A percentile compares a stretch with the other conserved stretches of the same genome.
Evolutionary conservation across 2,113 vertebrate genomes (phyloP).

Genomic region (Albula goreensis): DNA sequence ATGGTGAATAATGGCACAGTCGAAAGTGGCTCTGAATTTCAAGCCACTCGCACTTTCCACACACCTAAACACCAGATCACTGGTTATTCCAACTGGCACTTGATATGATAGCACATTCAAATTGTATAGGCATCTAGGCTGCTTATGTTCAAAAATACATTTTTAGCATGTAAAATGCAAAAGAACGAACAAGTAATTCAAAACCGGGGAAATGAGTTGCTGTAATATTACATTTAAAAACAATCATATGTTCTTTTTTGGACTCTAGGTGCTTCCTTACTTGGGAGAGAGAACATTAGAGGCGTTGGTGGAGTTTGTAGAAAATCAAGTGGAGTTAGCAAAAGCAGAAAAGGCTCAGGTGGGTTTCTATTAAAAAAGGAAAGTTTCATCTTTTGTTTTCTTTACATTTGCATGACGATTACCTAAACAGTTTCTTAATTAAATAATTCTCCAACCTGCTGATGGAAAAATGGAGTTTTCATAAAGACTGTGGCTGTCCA

Average conservation of each 20-base stretch:
- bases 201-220: too few relatives aligned
- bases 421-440: neutral
- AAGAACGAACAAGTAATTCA: too few relatives aligned
- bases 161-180: too few relatives aligned
- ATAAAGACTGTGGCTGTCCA: neutral
- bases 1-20: too few relatives aligned
- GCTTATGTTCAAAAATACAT: too few relatives aligned
- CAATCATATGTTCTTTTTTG: constrained; percentile 4
- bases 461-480: neutral
- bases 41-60: too few relatives aligned
- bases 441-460: neutral
- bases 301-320: constrained; percentile 61
- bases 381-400: neutral
- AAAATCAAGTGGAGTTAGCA: constrained; percentile 63
- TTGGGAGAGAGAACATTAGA: constrained; percentile 57
- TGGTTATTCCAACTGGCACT: too few relatives aligned
- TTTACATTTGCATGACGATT: neutral
- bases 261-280: constrained; percentile 63
- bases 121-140: too few relatives aligned
- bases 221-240: neutral
- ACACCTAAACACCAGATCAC: too few relatives aligned
- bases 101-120: too few relatives aligned
- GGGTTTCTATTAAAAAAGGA: neutral
- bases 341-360: constrained; percentile 66
- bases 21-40: too few relatives aligned